Evolutionary conservation across 2,113 vertebrate genomes (phyloP).

Genomic region (Planiliza haematocheilus): DNA sequence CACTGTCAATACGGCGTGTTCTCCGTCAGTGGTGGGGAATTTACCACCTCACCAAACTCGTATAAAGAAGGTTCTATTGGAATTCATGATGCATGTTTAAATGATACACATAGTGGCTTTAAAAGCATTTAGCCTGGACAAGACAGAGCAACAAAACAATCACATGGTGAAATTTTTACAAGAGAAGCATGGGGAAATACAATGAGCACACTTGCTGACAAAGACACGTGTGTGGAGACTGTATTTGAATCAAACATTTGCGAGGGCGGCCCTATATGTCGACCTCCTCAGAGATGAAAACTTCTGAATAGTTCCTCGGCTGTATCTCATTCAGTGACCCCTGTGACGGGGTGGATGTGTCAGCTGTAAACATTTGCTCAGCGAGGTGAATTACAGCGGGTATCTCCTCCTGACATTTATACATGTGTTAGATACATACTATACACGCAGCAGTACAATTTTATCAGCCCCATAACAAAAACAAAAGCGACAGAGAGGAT

Average conservation of each 20-base stretch:
- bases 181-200: constrained; percentile 24
- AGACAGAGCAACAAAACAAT: constrained; percentile 19
- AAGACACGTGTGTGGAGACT: background rate
- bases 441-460: background rate
- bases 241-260: background rate
- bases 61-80: too few species aligned
- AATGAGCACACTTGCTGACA: constrained; percentile 7
- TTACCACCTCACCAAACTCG: too few species aligned
- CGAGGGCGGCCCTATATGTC: background rate
- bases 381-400: constrained; percentile 3
- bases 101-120: constrained; percentile 20
- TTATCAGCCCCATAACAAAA: background rate
- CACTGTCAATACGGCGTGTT: too few species aligned
- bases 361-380: constrained; percentile 1
- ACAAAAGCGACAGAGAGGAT: background rate
- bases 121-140: background rate
- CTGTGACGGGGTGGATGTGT: too few species aligned
- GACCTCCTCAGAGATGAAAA: constrained; percentile 23
- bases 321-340: too few species aligned
- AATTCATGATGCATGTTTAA: too few species aligned
- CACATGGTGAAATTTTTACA: constrained; percentile 2
- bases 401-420: constrained; percentile 2
- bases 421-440: constrained; percentile 27
- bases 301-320: constrained; percentile 14
- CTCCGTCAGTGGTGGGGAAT: too few species aligned